Evolutionary conservation across 2,888 invertebrate species (phyloP).

Genomic region (Tetanocera ferruginea): DNA sequence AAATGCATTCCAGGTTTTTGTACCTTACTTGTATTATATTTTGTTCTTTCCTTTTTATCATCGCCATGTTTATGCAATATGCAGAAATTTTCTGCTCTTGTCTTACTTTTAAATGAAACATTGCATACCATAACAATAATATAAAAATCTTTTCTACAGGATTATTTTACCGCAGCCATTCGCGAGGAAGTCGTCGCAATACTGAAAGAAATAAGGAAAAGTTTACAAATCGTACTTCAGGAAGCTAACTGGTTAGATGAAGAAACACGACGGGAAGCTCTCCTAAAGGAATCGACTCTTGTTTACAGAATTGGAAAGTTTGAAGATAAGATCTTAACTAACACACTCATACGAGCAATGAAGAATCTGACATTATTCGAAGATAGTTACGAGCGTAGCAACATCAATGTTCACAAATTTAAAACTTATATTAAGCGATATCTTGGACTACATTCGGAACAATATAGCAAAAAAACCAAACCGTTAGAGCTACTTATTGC

Average conservation of each 20-base stretch:
- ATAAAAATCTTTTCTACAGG: constrained; percentile 46
- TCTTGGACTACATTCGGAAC: constrained; percentile 51
- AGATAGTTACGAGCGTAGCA: constrained; percentile 54
- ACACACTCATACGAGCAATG: too few relatives aligned
- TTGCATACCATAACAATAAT: too few relatives aligned
- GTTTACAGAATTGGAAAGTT: constrained; percentile 54
- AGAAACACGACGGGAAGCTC: constrained; percentile 58
- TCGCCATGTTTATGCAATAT: too few relatives aligned
- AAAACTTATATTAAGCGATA: constrained; percentile 53
- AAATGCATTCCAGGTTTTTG: too few relatives aligned
- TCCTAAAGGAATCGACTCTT: constrained; percentile 59
- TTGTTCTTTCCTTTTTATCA: too few relatives aligned
- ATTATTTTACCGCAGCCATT: constrained; percentile 55
- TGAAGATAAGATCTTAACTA: constrained; percentile 49
- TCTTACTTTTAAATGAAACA: too few relatives aligned
- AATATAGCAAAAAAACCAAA: constrained; percentile 50
- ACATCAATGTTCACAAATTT: constrained; percentile 56
- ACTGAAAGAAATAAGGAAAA: constrained; percentile 59
- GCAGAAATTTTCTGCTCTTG: too few relatives aligned
- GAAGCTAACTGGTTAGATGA: constrained; percentile 63
- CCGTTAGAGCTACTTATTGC: constrained; percentile 58
- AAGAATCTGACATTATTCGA: constrained; percentile 54
- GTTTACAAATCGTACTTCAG: constrained; percentile 51
- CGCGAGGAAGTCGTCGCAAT: constrained; percentile 54
- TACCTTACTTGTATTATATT: too few relatives aligned